Evolutionary conservation across 2,888 invertebrate genomes (phyloP), one percentile per base, ranked within the genome.

Genomic region (Adineta ricciae): DNA sequence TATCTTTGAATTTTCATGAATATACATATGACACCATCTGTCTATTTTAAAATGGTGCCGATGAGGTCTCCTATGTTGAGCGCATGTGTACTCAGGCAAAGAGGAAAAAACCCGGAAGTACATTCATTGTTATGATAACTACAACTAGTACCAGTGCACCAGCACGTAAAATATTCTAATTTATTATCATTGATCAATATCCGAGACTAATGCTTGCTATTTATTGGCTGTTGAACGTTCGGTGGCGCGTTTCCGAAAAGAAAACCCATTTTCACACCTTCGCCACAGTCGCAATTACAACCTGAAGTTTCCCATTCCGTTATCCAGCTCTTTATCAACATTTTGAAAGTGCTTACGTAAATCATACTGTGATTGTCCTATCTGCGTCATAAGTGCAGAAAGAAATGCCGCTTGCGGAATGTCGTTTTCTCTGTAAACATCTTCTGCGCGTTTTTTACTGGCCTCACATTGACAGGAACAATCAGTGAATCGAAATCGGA

Each of bases 201-300:
- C 46, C 5, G 46, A 46, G 11, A 50, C 50, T 50, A 50, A 56
- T 11, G 56, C n/a, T 56, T 27, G 16, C 27, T 27, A 1, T 0
- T 56, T 11, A 14, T 27, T 56, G n/a, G 14, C 27, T 56, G 27
- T 56, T 73, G 36, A 36, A 5, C 38, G 38, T 38, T 38, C 21
- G 38, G 21, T 38, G 73, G 36, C 9, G 73, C 21, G 24, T 73
- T 73, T 2, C 73, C 73, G 24, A 73, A 73, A 8, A 73, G 24
- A 38, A 73, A 73, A 21, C 73, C 73, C 19, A 73, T 16, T 73
- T 73, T 73, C 0, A 73, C 73, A 38, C 38, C 73, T 38, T 38
- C 73, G 38, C 73, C 38, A 73, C 73, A 73, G 38, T 73, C 73
- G 21, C 73, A 73, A 73, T 73, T 19, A 38, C 73, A 73, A 38